Evolutionary conservation across 2,113 vertebrate genomes (phyloP), one percentile per base, ranked within the genome.

Genomic region (Salvelinus alpinus): DNA sequence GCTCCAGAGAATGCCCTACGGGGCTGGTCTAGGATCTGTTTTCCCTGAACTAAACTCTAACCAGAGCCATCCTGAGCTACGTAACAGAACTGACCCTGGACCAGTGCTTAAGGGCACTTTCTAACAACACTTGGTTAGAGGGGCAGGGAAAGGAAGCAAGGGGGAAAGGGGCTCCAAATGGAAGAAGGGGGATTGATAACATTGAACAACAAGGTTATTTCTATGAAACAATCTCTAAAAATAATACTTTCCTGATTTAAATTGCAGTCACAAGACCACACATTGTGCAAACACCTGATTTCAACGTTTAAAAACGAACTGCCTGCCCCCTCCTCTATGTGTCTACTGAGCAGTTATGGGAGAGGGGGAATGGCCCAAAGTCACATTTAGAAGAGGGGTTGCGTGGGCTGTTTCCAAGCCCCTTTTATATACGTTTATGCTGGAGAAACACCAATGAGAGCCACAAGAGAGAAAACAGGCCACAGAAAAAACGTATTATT

Each of bases 211-310:
- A 87, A 84, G 87, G 82, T 88, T 89, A 85, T 91, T 70, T 69
- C 79, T 78, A 84, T 87, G 86, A 90, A 93, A 92, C 92, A 87
- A 91, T 89, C 91, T 89, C 89, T 92, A 92, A 92, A 92, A 93
- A 92, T 90, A 93, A 94, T 90, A 94, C 93, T 93, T 94, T 94
- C 93, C 93, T 94, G 93, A 94, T 93, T 93, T 88, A 88, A 91
- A 88, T 88, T 86, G 88, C 84, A 90, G 90, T 84, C 79, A 31
- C 79, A 51, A 83, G 88, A 80, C 90, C 85, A 80, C 90, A 78
- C 89, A 91, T 92, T 94, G 93, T 94, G 93, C 93, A 94, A 93
- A 94, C 91, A 90, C 92, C 92, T 94, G 93, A 93, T 91, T 92
- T 91, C 86, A 87, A 91, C 89, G 77, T 93, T 90, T 91, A 84